A percentile compares a stretch with the other conserved stretches of the same genome.
Conservation (phyloP, 2,113 vertebrate genomes). For the Rhineura floridana region DNA sequence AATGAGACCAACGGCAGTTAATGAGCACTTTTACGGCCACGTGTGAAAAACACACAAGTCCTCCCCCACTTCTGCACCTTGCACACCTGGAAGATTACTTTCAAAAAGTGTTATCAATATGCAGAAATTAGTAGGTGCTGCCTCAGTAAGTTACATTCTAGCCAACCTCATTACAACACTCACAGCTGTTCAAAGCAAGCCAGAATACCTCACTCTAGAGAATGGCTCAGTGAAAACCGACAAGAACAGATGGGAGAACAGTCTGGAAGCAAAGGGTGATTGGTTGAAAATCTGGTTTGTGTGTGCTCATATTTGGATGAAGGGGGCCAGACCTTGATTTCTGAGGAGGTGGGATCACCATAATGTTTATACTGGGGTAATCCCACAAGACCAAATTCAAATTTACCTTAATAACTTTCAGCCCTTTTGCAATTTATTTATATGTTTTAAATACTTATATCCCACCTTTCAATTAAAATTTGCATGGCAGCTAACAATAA, state of each 20-base stretch:
- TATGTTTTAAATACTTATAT: neutral
- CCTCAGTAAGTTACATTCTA: conserved; percentile 55
- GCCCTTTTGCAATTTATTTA: neutral
- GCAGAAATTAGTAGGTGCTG: conserved; percentile 50
- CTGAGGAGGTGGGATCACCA: neutral
- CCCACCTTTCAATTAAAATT: neutral
- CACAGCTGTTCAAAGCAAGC: conserved; percentile 50
- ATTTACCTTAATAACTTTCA: neutral
- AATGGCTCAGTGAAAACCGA: conserved; percentile 42
- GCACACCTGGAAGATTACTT: conserved; percentile 48
- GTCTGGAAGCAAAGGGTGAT: conserved; percentile 50
- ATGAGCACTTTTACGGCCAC: conserved; percentile 66
- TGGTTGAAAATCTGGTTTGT: conserved; percentile 27
- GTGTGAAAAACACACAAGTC: conserved; percentile 31
- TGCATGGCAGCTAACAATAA: neutral
- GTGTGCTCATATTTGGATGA: neutral
- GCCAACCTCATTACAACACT: conserved; percentile 45
- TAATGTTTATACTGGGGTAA: neutral
- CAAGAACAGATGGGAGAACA: conserved; percentile 61
- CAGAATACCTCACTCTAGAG: conserved; percentile 50
- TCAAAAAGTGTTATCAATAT: conserved; percentile 27
- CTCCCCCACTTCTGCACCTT: conserved; percentile 4
- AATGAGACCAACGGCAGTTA: conserved; percentile 57
- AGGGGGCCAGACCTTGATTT: neutral
- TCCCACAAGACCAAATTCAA: neutral